Base-by-base conservation (phyloP, 2,888 invertebrate genomes). In the Ctenicera cuprea region DNA sequence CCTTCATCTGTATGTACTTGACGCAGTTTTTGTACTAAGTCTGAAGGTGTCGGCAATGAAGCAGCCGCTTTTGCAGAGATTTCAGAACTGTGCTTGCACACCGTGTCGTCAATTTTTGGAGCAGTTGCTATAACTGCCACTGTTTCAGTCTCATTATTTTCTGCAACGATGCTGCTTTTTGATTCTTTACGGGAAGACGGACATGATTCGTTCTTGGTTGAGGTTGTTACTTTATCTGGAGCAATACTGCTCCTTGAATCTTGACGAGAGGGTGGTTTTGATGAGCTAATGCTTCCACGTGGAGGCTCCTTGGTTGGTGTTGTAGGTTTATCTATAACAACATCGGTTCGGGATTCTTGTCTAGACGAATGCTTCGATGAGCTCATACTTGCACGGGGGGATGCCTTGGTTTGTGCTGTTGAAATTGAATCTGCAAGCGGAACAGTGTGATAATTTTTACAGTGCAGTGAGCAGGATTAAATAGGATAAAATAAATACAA, bases 341-440 rank as follows among this genome's bases (percentile, higher is more conserved):
- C 20, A 20, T 12, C 20, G 12, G 18, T 7, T 59, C 22, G 16
- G 0, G 59, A 59, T 37, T 59, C 59, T 9, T 37, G 59, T n/a
- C 59, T 2, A 11, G 59, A 57, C 4, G 54, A 54, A 1, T 9
- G 54, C n/a, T 54, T 54, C 9, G 54, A 54, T n/a, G 68, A 71
- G 16, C 57, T 59, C 37, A 66, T 18, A 62, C 77, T 77, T 68
- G 64, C 73, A 48, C 70, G 64, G 38, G 75, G 75, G 12, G 75
- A 73, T 48, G 73, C 69, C 65, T 71, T 75, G 43, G 73, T 77
- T 38, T 70, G 71, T 45, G 43, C 54, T 67, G 74, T 73, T 70
- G 75, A 57, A 57, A 73, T 52, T 59, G 75, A 77, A 71, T 77
- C 77, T 77, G 75, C 22, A 77, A 76, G 20, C 50, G 37, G 0